Evolutionary conservation across 2,797 vertebrate genomes (phyloP).

Genomic region (Mycteria americana): DNA sequence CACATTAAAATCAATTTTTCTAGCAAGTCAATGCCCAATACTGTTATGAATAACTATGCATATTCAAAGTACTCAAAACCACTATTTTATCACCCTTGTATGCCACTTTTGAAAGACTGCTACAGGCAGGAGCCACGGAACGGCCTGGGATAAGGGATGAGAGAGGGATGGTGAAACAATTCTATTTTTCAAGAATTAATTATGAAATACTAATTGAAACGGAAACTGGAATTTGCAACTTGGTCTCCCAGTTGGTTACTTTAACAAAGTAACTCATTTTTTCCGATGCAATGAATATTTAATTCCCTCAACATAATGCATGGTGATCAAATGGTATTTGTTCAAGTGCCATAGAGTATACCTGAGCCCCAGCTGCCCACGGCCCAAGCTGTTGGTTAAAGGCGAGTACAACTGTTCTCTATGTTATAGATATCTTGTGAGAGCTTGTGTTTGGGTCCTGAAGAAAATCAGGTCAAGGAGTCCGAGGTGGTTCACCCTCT

Average conservation of each 20-base stretch:
- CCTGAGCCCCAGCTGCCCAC: not conserved
- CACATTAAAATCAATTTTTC: not conserved
- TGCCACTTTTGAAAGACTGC: not conserved
- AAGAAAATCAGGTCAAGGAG: not conserved
- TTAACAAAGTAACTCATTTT: not conserved
- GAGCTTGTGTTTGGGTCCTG: not conserved
- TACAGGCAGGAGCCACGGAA: not conserved
- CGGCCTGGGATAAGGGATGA: not conserved
- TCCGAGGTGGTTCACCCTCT: not conserved
- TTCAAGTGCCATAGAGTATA: not conserved
- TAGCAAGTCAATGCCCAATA: not conserved
- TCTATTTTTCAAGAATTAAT: not conserved
- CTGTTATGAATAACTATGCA: not conserved
- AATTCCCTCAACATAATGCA: not conserved
- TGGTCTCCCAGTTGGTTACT: not conserved
- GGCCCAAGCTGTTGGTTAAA: not conserved
- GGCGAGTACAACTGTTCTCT: not conserved
- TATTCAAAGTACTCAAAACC: not conserved
- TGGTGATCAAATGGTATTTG: not conserved
- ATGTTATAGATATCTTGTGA: not conserved
- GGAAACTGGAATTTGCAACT: not conserved
- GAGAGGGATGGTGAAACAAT: not conserved
- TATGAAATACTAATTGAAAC: conserved; percentile 13
- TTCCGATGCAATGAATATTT: not conserved
- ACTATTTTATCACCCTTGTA: not conserved